Base-by-base conservation (phyloP, 2,113 vertebrate genomes). In the Dicaeum eximium region DNA sequence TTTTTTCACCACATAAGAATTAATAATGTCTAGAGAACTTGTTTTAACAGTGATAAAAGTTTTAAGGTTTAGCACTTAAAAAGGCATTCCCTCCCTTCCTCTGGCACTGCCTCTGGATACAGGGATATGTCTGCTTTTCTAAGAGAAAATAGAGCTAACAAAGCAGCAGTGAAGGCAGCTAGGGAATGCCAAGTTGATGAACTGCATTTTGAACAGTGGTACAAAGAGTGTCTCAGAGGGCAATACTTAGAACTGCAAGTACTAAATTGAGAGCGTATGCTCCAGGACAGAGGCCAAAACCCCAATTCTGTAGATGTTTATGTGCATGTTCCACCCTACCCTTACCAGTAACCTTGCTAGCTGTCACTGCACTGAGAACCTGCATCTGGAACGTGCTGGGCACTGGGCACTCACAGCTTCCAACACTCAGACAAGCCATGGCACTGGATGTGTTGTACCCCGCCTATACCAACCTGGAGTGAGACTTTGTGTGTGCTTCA, bases 201-300 rank as follows among this genome's bases (percentile, higher is more conserved):
- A 81, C 60, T 78, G 73, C 4, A 2, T 44, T 69, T 75, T 40
- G 25, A 90, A 18, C 17, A 80, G n/a, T 18, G n/a, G 22, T 23
- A 70, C 25, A 58, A 73, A 65, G 35, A 71, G 11, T 23, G 88
- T 80, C 82, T 92, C 66, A 44, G 44, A 91, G 71, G 53, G 50
- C 48, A 57, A 25, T 17, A 42, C 33, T 80, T 70, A 30, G 30
- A 94, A n/a, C 23, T 80, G 54, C 44, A 62, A 73, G 30, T 18
- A 50, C 31, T 90, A 85, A 88, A 89, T 48, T 42, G 45, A 48
- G 45, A 87, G 24, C 0, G 0, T 50, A 15, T 48, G 17, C 18
- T 79, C 13, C 66, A 73, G 45, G 77, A 86, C 21, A 78, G 56
- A 86, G 80, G 62, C 45, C 71, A 90, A 86, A 92, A 64, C 2